A percentile compares a stretch with the other conserved stretches of the same genome.
These are phyloP conservation scores for Neomonachus schauinslandi DNA, from an alignment of 2,113 vertebrate species.

Conservation along the genomic window DNA sequence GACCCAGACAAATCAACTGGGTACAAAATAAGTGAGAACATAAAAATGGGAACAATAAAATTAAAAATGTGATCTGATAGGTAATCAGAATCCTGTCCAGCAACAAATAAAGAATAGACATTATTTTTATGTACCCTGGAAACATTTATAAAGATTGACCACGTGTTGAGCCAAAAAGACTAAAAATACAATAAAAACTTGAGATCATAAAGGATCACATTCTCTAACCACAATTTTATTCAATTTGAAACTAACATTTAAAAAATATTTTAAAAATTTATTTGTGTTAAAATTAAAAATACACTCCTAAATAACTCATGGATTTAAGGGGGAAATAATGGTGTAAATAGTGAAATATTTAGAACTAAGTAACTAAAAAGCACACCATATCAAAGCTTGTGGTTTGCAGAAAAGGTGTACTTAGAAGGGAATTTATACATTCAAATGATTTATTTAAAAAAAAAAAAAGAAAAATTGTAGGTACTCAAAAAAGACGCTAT, in stretches of 20 bases:
- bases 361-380: not conserved
- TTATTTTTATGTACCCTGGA: not conserved
- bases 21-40: not conserved
- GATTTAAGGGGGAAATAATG: not conserved
- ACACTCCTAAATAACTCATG: not conserved
- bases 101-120: not conserved
- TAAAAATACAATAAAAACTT: not conserved
- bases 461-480: not conserved
- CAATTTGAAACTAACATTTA: not conserved
- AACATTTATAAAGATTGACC: not conserved
- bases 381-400: not conserved
- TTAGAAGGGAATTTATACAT: not conserved
- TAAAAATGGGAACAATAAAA: not conserved
- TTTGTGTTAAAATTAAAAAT: not conserved
- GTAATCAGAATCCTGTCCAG: not conserved
- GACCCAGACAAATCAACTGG: not conserved
- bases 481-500: not conserved
- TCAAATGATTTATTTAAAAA: not conserved
- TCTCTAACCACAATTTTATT: not conserved
- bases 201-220: not conserved
- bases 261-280: not conserved
- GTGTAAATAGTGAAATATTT: not conserved
- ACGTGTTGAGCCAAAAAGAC: not conserved
- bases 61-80: not conserved
- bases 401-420: not conserved